Conservation (phyloP, 2,797 vertebrate genomes). For the Anguilla anguilla region DNA sequence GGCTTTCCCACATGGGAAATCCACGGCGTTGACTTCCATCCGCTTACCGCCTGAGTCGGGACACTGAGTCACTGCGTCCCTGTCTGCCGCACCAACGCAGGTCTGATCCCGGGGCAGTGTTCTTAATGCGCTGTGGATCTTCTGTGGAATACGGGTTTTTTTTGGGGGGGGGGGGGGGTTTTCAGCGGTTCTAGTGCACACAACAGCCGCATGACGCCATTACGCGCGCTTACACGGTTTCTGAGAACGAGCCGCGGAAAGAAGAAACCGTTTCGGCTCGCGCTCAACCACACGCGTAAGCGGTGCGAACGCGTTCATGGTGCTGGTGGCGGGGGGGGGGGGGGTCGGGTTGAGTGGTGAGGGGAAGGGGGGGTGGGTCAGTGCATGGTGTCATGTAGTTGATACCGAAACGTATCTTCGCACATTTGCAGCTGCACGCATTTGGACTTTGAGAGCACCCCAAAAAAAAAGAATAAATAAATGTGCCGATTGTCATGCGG, state of each 20-base stretch:
- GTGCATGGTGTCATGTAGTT: not conserved
- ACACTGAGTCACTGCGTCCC: not conserved
- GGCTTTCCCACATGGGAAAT: not conserved
- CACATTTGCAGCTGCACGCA: conserved; percentile 50
- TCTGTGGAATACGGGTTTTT: not conserved
- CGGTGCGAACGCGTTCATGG: not conserved
- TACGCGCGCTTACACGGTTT: not conserved
- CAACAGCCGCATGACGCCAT: not conserved
- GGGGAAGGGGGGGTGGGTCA: not conserved
- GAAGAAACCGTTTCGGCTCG: not conserved
- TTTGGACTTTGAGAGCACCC: conserved; percentile 42
- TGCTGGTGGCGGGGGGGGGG: not conserved
- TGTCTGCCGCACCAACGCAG: not conserved
- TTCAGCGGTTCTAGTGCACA: not conserved
- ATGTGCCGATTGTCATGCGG: conserved; percentile 48
- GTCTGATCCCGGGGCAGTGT: conserved; percentile 7
- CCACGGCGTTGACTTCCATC: conserved; percentile 6
- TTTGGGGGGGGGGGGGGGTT: not conserved
- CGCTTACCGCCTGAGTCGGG: conserved; percentile 4
- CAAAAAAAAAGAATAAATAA: conserved; percentile 26
- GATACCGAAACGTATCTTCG: conserved; percentile 38
- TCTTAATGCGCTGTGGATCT: not conserved
- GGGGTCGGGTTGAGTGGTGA: too few relatives aligned
- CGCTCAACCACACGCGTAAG: not conserved
- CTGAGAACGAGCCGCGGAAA: not conserved